Base-by-base conservation (phyloP, 2,888 invertebrate genomes). In the Hirtodrosophila confusa region DNA sequence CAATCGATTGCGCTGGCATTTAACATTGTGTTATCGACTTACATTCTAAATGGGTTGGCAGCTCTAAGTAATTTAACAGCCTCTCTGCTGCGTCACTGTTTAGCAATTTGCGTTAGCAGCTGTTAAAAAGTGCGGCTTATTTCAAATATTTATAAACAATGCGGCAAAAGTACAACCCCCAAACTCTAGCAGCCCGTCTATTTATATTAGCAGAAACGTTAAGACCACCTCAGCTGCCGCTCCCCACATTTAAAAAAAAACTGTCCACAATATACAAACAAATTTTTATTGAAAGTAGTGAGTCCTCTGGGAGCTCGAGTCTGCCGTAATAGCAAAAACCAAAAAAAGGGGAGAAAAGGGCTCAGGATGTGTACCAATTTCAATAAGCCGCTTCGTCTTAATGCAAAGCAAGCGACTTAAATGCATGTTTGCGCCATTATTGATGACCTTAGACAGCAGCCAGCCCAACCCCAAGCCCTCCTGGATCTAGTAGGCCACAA, bases 271-370 rank as follows among this genome's bases (percentile, higher is more conserved):
- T 58, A 64, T 44, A 73, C 64, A 78, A 76, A 75, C 79, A 77
- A 80, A 78, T 82, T 85, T 79, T 79, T 85, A 88, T 88, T 88
- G 88, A 88, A 86, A 88, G 75, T 80, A 79, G 88, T 88, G 76
- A 83, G 65, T 80, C 88, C 74, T 80, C 41, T 41, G 88, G 75
- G 88, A 69, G 41, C 47, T 60, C 10, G 39, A 47, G 31, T 50
- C 12, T 33, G 45, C 31, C 40, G 60, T 55, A 69, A 70, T 44
- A 44, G 39, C 12, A 50, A 51, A 48, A 54, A 41, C 50, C 41
- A 37, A 53, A 39, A 27, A 44, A 47, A 37, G 35, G 5, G 36
- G 11, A 8, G 12, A 45, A 31, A 74, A 80, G 61, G 82, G 74
- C 76, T 78, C 71, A 73, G 76, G 82, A 69, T 84, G 73, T 78